Conservation (phyloP, 1,140 invertebrate species). For the Drosophila tsacasi region DNA sequence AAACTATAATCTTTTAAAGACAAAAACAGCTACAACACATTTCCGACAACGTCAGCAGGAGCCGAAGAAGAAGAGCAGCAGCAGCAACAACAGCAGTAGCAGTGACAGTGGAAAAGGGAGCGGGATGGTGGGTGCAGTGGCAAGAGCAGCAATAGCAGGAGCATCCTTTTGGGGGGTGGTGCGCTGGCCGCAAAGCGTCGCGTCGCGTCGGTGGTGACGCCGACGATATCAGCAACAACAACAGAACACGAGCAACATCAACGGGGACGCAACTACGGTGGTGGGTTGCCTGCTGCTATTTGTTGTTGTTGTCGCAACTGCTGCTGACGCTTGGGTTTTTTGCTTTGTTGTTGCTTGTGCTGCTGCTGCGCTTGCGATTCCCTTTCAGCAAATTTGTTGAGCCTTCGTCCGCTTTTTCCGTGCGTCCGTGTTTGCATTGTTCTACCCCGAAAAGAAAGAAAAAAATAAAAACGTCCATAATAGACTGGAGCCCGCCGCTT, state of each 20-base stretch:
- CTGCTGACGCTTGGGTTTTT: slow-evolving; percentile 60
- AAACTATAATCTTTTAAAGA: slow-evolving; percentile 2
- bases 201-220: slow-evolving; percentile 51
- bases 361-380: slow-evolving; percentile 66
- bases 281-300: slow-evolving; percentile 45
- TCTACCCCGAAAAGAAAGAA: slow-evolving; percentile 64
- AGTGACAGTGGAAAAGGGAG: slow-evolving; percentile 5
- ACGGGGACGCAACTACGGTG: slow-evolving; percentile 42
- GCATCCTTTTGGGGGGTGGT: slow-evolving; percentile 53
- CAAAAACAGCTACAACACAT: slow-evolving; percentile 47
- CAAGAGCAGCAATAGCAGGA: slow-evolving; percentile 25
- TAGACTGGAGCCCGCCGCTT: slow-evolving; percentile 52
- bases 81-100: slow-evolving; percentile 19
- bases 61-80: slow-evolving; percentile 44
- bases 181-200: slow-evolving; percentile 42
- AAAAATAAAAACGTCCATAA: slow-evolving; percentile 46
- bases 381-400: slow-evolving; percentile 81
- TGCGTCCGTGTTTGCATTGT: slow-evolving; percentile 64
- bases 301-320: slow-evolving; percentile 40
- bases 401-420: slow-evolving; percentile 51
- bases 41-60: slow-evolving; percentile 70
- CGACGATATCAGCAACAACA: slow-evolving; percentile 47
- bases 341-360: slow-evolving; percentile 48
- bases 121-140: slow-evolving; percentile 4
- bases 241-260: slow-evolving; percentile 9